Percentiles rank a stretch among this genome's conserved stretches.
Conservation (phyloP, 2,888 invertebrate species). For the Lasioglossum villosulum region DNA sequence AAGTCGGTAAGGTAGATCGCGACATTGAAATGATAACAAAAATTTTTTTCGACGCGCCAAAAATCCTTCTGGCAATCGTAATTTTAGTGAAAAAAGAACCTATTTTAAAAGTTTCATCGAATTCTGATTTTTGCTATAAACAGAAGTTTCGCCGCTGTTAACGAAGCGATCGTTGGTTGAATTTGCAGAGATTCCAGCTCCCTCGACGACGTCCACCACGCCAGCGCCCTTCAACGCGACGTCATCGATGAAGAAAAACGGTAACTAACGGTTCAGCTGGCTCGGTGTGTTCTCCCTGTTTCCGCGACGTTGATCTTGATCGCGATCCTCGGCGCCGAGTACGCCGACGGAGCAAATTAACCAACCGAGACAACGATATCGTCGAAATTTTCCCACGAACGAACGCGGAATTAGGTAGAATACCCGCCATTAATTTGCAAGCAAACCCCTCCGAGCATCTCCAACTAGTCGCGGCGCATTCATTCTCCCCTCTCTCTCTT, state of each 20-base stretch:
- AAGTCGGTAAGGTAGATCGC: too few relatives aligned
- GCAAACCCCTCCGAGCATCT: constrained; percentile 9
- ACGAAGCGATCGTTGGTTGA: not conserved
- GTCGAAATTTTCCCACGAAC: constrained; percentile 27
- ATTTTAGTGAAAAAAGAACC: too few relatives aligned
- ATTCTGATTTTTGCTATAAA: too few relatives aligned
- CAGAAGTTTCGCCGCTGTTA: too few relatives aligned
- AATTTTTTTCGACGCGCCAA: too few relatives aligned
- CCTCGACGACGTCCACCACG: constrained; percentile 90
- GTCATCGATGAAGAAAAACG: constrained; percentile 88
- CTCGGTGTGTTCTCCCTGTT: constrained; percentile 22
- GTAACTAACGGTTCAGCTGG: constrained; percentile 83
- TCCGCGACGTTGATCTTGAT: constrained; percentile 34
- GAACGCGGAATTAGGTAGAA: constrained; percentile 63
- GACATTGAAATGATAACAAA: too few relatives aligned
- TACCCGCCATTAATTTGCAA: constrained; percentile 50
- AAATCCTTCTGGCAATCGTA: too few relatives aligned
- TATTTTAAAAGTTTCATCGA: too few relatives aligned
- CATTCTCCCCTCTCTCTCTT: constrained; percentile 1
- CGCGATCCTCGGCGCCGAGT: constrained; percentile 7
- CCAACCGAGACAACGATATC: constrained; percentile 19
- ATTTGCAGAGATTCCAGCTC: constrained; percentile 92
- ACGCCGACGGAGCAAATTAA: constrained; percentile 4
- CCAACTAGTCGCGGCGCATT: constrained; percentile 15
- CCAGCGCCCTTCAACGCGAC: constrained; percentile 87